These are phyloP conservation scores for Seira musarum DNA, from an alignment of 2,888 invertebrate species.

Conservation along the genomic window DNA sequence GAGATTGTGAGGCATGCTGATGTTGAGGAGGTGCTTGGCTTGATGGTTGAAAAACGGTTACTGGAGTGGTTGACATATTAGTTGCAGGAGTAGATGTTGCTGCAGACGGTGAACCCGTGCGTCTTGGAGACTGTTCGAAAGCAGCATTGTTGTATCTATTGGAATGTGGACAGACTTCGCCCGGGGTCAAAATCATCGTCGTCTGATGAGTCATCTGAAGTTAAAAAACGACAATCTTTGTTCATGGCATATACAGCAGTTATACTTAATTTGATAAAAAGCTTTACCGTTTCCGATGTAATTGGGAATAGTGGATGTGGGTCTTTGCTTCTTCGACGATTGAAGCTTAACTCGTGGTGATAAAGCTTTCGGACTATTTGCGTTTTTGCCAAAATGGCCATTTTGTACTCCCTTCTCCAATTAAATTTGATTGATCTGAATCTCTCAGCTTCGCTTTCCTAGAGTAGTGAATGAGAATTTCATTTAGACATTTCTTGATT, in stretches of 20 bases:
- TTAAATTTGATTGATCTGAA: constrained; percentile 64
- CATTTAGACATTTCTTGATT: no score
- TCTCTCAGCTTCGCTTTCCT: constrained; percentile 55
- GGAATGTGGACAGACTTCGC: constrained; percentile 62
- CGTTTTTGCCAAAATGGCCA: constrained; percentile 62
- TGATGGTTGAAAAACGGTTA: constrained; percentile 41
- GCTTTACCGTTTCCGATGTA: constrained; percentile 63
- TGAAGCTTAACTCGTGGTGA: constrained; percentile 66
- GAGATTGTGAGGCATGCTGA: constrained; percentile 24
- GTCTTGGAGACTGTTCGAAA: constrained; percentile 53
- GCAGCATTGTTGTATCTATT: constrained; percentile 62
- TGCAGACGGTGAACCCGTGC: constrained; percentile 12
- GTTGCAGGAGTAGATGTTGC: constrained; percentile 24
- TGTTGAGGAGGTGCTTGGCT: background rate
- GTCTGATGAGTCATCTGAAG: constrained; percentile 64
- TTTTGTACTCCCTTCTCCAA: constrained; percentile 68
- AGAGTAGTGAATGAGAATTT: background rate
- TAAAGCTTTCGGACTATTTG: constrained; percentile 60
- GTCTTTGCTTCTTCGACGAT: constrained; percentile 59
- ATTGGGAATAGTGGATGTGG: constrained; percentile 68
- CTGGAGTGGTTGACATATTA: constrained; percentile 50
- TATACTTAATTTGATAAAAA: no score
- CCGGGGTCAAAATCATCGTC: constrained; percentile 60
- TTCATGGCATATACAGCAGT: no score
- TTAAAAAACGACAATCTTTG: no score